A percentile compares a stretch with the other conserved stretches of the same genome.
Evolutionary conservation across 2,113 vertebrate genomes (phyloP).

Genomic region (human): GRCh38 chr1:932501-933000

Average conservation of each 20-base stretch:
- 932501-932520: rapidly evolving
- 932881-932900: neutral
- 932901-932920: neutral
- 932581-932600: neutral
- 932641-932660: neutral
- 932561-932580: neutral
- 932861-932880: neutral
- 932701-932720: neutral
- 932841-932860: neutral
- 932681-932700: neutral
- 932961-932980: neutral
- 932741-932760: neutral
- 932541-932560: neutral
- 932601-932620: neutral
- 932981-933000: neutral
- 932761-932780: neutral
- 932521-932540: neutral
- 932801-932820: neutral
- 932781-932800: neutral
- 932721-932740: neutral
- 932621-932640: neutral
- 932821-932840: too few species aligned
- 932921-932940: neutral
- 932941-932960: neutral
- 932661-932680: neutral